Conservation (phyloP, 2,888 invertebrate species). For the Calliphora vomitoria region DNA sequence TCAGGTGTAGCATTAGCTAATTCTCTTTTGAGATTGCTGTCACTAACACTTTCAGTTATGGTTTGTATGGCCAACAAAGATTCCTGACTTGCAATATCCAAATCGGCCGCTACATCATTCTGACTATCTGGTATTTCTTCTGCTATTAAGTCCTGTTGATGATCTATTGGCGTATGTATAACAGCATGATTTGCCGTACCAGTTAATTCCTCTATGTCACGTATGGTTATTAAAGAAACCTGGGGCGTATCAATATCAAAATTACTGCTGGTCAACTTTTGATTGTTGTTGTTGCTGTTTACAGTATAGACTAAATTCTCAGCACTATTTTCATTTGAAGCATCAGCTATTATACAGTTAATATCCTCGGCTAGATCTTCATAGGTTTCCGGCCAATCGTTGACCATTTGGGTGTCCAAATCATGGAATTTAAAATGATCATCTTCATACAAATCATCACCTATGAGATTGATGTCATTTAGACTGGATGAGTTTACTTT, state of each 20-base stretch:
- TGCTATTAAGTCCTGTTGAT: conserved; percentile 17
- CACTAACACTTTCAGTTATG: conserved; percentile 16
- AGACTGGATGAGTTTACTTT: conserved; percentile 52
- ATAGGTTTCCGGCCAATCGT: conserved; percentile 78
- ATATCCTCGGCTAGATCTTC: conserved; percentile 79
- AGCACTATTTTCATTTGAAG: conserved; percentile 45
- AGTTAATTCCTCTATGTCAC: conserved; percentile 75
- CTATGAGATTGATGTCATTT: conserved; percentile 61
- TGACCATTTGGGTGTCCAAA: conserved; percentile 71
- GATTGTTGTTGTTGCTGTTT: conserved; percentile 51
- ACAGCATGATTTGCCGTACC: conserved; percentile 49
- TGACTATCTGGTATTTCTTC: conserved; percentile 52
- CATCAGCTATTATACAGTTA: conserved; percentile 78
- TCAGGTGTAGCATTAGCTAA: conserved; percentile 63
- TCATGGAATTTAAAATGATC: conserved; percentile 74
- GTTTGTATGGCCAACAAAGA: neutral
- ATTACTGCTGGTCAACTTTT: conserved; percentile 34
- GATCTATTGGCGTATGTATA: conserved; percentile 20
- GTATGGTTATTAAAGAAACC: conserved; percentile 76
- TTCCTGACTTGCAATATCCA: conserved; percentile 32
- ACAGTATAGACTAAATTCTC: conserved; percentile 25
- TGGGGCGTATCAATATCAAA: conserved; percentile 79
- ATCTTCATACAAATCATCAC: conserved; percentile 66
- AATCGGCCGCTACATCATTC: conserved; percentile 9
- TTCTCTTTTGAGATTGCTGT: conserved; percentile 62